Evolutionary conservation across 2,888 invertebrate genomes (phyloP), one percentile per base, ranked within the genome.

Genomic region (Pantelozetes paolii): DNA sequence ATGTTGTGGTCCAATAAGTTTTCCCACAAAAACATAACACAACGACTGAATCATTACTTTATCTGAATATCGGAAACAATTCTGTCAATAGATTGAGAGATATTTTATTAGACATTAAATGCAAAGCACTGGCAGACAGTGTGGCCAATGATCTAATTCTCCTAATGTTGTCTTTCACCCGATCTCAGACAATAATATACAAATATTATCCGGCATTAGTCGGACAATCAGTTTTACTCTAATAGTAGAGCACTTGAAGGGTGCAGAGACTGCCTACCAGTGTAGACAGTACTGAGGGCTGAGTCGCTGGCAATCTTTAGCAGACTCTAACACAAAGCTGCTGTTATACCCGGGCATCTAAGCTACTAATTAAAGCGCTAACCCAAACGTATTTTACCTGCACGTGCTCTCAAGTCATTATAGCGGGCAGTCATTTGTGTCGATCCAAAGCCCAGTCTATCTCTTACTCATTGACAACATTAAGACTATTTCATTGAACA

Each of bases 311-410:
- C 67, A 32, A 15, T 40, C 40, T 40, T 32, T 20, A 15, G 15
- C 67, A 18, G 32, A 23, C 67, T 40, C 62, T 13, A 36, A 36
- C 36, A 30, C 40, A 67, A 62, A 36, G 62, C 62, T 62, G 30
- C 13, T 62, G 36, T 36, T 32, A 62, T 26, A 32, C 32, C 62
- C 32, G 30, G 62, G n/a, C 62, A 62, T 62, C 62, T 62, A 62
- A 62, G 62, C 62, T 23, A 62, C 62, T 62, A 62, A 62, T 62
- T 62, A 62, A 32, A 62, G 30, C 62, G n/a, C 62, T 26, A 59
- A 59, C 59, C 59, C 59, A 62, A 62, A 62, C 62, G 62, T 62
- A 62, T 62, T 62, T 62, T 62, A 62, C 62, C 62, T 62, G 62
- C 62, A 62, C 62, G 62, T 62, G 62, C 62, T 18, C 36, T 36